Evolutionary conservation across 2,797 vertebrate genomes (phyloP), one percentile per base, ranked within the genome.

Genomic region (Aulostomus chinensis): DNA sequence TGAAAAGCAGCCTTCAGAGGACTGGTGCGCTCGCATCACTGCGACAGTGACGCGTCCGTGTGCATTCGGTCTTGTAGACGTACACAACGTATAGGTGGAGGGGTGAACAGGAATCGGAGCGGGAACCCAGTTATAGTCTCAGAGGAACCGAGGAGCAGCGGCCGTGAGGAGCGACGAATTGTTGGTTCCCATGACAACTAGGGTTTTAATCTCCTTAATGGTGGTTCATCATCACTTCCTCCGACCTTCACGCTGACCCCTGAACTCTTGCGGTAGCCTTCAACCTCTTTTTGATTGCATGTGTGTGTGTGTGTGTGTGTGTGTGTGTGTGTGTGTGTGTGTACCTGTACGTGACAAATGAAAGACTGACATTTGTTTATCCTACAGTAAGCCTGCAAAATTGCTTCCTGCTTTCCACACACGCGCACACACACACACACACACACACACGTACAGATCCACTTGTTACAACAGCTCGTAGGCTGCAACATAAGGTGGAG

Each of bases 111-210:
- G n/a, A n/a, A n/a, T n/a, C n/a, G n/a, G n/a, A n/a, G n/a, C n/a
- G n/a, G n/a, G n/a, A n/a, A n/a, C n/a, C n/a, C n/a, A n/a, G n/a
- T n/a, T n/a, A n/a, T n/a, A n/a, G n/a, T n/a, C n/a, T n/a, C n/a
- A n/a, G n/a, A n/a, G n/a, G n/a, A n/a, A n/a, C n/a, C n/a, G n/a
- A n/a, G n/a, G n/a, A n/a, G n/a, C 20, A 11, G 12, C 32, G 16
- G 35, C 30, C 16, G 17, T 7, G 9, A 7, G 3, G 42, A 2
- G 10, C 0, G 1, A 26, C 5, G 0, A 13, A 14, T 18, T 17
- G 18, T 28, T 2, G 4, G 41, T 28, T 60, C 11, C 51, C 51
- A 60, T 60, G 51, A 47, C 60, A 56, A 71, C 55, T 22, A 6
- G 7, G 1, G 10, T 35, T 16, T 51, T 20, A 47, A 50, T 55